Evolutionary conservation across 2,888 invertebrate species (phyloP).

Genomic region (Drosophila subquinaria): DNA sequence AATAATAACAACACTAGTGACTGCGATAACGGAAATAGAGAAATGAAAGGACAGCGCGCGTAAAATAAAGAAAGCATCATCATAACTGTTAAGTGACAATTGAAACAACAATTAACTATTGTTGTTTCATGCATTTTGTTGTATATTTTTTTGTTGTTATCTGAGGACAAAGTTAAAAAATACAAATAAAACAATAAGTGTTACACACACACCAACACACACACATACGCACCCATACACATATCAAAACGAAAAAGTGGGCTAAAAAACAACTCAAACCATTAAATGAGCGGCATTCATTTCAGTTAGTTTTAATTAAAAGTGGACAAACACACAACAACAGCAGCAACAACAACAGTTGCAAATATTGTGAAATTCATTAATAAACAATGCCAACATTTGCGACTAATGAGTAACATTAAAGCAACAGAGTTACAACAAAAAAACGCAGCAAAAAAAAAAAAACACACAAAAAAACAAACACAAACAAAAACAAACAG

Average conservation of each 20-base stretch:
- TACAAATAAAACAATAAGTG: conserved; percentile 8
- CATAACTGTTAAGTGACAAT: conserved; percentile 26
- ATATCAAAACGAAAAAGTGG: conserved; percentile 60
- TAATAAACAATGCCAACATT: conserved; percentile 26
- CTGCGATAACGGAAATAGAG: conserved; percentile 26
- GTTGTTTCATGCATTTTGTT: conserved; percentile 34
- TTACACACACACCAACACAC: conserved; percentile 17
- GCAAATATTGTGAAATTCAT: conserved; percentile 33
- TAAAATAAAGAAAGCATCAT: conserved; percentile 26
- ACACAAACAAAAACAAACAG: conserved; percentile 45
- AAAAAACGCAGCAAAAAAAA: conserved; percentile 40
- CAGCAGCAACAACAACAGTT: neutral
- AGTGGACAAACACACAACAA: neutral
- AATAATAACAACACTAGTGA: conserved; percentile 15
- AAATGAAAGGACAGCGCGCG: conserved; percentile 43
- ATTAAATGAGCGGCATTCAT: conserved; percentile 3
- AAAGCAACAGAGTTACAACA: conserved; percentile 33
- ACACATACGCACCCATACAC: conserved; percentile 28
- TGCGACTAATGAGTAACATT: conserved; percentile 50
- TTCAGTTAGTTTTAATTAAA: conserved; percentile 16
- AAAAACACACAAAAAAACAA: conserved; percentile 51
- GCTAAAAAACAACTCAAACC: conserved; percentile 46
- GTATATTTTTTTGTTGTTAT: conserved; percentile 44
- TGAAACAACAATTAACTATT: conserved; percentile 1
- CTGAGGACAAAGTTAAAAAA: conserved; percentile 16